A percentile compares a stretch with the other conserved stretches of the same genome.
phyloP scores from a whole-genome alignment of 2,797 vertebrate species.

The Acipenser transmontanus region DNA sequence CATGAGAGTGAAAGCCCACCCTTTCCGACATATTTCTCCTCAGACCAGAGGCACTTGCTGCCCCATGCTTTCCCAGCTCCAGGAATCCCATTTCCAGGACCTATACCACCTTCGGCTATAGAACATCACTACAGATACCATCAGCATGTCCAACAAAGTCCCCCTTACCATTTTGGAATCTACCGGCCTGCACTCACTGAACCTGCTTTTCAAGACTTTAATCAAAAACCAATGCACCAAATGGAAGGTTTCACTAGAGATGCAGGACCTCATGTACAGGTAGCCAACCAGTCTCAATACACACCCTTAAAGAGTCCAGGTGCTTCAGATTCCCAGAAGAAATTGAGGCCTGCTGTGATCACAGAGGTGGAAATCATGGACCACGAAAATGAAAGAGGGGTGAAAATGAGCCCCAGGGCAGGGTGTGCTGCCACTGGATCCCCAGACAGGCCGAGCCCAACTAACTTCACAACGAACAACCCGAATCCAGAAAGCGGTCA shows the following conservation, averaged over 20 bases:
- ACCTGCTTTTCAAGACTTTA: constrained; percentile 48
- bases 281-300: constrained; percentile 56
- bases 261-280: constrained; percentile 53
- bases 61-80: constrained; percentile 61
- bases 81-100: constrained; percentile 59
- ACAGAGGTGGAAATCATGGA: constrained; percentile 28
- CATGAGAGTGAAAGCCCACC: constrained; percentile 55
- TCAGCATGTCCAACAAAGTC: constrained; percentile 62
- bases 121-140: constrained; percentile 75
- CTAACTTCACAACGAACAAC: constrained; percentile 70
- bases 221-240: constrained; percentile 34
- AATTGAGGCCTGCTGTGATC: constrained; percentile 17
- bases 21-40: constrained; percentile 58
- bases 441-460: constrained; percentile 80
- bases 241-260: constrained; percentile 60
- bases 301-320: constrained; percentile 50
- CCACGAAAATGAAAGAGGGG: constrained; percentile 58
- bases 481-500: constrained; percentile 31
- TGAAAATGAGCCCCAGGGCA: constrained; percentile 80
- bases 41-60: constrained; percentile 76
- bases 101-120: constrained; percentile 36
- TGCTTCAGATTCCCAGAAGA: constrained; percentile 23
- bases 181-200: constrained; percentile 68
- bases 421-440: constrained; percentile 85
- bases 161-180: constrained; percentile 66